Base-by-base conservation (phyloP, 2,888 invertebrate genomes). In the Plagiodera versicolora region DNA sequence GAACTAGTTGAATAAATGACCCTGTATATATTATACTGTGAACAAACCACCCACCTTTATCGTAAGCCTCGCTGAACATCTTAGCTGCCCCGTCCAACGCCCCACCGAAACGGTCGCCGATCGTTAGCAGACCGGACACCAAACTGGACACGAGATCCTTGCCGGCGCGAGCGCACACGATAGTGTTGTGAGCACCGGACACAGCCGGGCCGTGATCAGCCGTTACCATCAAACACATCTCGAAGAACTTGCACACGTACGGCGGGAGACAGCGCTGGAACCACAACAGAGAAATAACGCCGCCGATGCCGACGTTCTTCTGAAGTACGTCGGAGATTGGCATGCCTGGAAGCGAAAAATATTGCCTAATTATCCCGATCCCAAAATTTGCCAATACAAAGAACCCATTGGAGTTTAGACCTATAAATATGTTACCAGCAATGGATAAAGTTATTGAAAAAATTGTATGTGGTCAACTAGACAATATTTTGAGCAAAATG, bases 131-230 rank as follows among this genome's bases (percentile, higher is more conserved):
- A 1, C 99, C 99, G 69, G 96, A 96, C 56, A 98, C 96, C 86
- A 44, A 94, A 94, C 11, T 98, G 95, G 61, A 99, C 92, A 71
- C 99, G 87, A 85, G 97, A 97, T 85, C 99, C 98, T 69, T 99
- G 95, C 65, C 99, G 95, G 97, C 99, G 66, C 96, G 85, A 8
- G 98, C 98, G 76, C 95, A 98, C 47, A 98, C 98, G 80, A 99
- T 98, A 14, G 98, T 98, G 81, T 98, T 98, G 82, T 98, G 98
- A 0, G 98, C 98, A 0, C 98, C 99, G 0, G 68, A 68, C 0
- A 99, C 98, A 0, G 98, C 98, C 0, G 99, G 98, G 1, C 98
- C 98, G 79, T 99, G 99, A 83, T 98, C 98, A 11, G 97, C 97
- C 0, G 98, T 98, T 65, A 99, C 94, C 89, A 99, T 98, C 65